Base-by-base conservation (phyloP, 2,888 invertebrate genomes). In the Macroteleia sp. region DNA sequence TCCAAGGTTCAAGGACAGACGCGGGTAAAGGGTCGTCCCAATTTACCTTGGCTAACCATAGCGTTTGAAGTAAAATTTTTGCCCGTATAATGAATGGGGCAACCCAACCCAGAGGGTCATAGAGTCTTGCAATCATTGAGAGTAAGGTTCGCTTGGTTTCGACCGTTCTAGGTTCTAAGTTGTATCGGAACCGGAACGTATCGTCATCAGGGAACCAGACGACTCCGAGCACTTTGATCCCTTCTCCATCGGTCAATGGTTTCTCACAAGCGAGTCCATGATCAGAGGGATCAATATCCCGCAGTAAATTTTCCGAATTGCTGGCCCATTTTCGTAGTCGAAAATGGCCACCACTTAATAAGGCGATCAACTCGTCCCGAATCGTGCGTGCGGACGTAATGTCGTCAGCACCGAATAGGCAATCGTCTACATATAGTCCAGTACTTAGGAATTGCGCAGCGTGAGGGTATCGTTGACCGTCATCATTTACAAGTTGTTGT, bases 271-370 rank as follows among this genome's bases (percentile, higher is more conserved):
- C 54, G 28, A 54, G 36, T 9, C 54, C 54, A 14, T 54, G 54
- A 19, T 54, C 19, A 14, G 36, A 12, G 0, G 54, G 20, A 20
- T 54, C 54, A 10, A 62, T 62, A 9, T 52, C 25, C 14, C 14
- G 19, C 3, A 71, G 10, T 2, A 71, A n/a, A 10, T 39, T 32
- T 2, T 32, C 48, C 61, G 62, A 56, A 34, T 71, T 71, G 6
- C 71, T 20, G 20, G 42, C 42, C 42, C 42, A 42, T 20, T 42
- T 42, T n/a, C 42, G 70, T 3, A 64, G 22, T 0, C 16, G 17
- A n/a, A 76, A 76, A 1, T 50, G 41, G 20, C 76, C 76, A 30
- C 10, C 69, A 19, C 5, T 20, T 10, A 9, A 70, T 9, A 73
- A 46, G 0, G 32, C 4, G 8, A 42, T 14, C 9, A 77, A 14